Evolutionary conservation across 2,888 invertebrate genomes (phyloP).

Genomic region (Agonopterix subpropinquella): DNA sequence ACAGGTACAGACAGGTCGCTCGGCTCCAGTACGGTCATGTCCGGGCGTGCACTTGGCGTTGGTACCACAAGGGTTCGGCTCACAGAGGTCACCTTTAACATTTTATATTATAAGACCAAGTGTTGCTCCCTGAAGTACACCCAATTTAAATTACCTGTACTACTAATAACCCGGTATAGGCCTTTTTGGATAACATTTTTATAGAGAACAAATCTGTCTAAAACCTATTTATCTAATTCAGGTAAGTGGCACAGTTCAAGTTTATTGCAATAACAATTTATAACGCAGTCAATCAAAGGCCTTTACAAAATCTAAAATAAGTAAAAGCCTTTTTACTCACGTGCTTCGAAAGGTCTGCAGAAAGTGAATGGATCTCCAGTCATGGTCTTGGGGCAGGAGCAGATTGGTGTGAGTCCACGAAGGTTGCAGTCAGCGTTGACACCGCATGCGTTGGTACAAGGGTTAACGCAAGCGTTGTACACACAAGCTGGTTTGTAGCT

Average conservation of each 20-base stretch:
- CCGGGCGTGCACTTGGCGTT: slow-evolving; percentile 89
- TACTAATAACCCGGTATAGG: neutral
- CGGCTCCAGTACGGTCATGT: slow-evolving; percentile 86
- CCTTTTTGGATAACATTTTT: too few relatives aligned
- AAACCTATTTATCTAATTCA: too few relatives aligned
- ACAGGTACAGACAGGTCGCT: slow-evolving; percentile 91
- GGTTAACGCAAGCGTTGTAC: slow-evolving; percentile 88
- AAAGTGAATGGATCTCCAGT: slow-evolving; percentile 90
- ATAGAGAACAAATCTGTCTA: too few relatives aligned
- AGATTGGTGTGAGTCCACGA: slow-evolving; percentile 86
- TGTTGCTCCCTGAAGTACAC: slow-evolving; percentile 1
- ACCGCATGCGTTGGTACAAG: slow-evolving; percentile 89
- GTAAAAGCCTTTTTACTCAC: slow-evolving; percentile 57
- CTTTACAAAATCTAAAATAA: neutral
- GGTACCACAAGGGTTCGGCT: slow-evolving; percentile 90
- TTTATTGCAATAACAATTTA: too few relatives aligned
- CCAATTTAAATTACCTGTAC: neutral
- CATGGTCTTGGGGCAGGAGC: slow-evolving; percentile 91
- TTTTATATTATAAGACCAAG: neutral
- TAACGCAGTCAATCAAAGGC: too few relatives aligned
- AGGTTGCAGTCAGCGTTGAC: slow-evolving; percentile 87
- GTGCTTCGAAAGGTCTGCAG: slow-evolving; percentile 87
- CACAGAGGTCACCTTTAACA: slow-evolving; percentile 86
- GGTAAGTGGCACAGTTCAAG: too few relatives aligned
- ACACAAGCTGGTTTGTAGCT: slow-evolving; percentile 85